Evolutionary conservation across 2,113 vertebrate genomes (phyloP).

Genomic region (Dryoscopus gambensis): DNA sequence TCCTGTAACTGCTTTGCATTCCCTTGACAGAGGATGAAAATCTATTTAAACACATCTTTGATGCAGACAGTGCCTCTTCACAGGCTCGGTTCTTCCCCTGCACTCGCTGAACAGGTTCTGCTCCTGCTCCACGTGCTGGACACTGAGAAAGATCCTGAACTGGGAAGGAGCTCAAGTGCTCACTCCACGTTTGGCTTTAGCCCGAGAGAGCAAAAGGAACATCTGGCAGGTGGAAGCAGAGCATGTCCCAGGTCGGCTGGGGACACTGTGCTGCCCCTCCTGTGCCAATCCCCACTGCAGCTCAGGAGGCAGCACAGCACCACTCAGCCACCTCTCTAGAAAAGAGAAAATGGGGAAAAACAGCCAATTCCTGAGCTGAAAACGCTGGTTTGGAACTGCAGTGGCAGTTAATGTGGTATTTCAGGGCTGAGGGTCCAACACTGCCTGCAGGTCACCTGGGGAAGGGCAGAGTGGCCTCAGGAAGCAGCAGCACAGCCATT

Average conservation of each 20-base stretch:
- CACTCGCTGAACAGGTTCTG: neutral
- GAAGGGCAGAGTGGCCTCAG: neutral
- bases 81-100: neutral
- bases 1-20: neutral
- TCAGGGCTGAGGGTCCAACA: neutral
- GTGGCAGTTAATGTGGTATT: neutral
- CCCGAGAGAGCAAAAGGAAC: neutral
- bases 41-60: neutral
- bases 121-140: neutral
- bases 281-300: neutral
- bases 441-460: neutral
- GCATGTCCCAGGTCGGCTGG: neutral
- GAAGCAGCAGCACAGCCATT: neutral
- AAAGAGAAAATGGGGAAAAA: neutral
- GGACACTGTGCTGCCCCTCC: neutral
- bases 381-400: neutral
- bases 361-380: neutral
- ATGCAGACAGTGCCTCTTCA: neutral
- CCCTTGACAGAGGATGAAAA: neutral
- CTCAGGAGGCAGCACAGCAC: neutral
- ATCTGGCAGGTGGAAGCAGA: neutral
- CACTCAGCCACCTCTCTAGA: neutral
- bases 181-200: constrained; percentile 23
- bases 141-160: neutral
- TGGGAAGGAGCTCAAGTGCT: neutral